These are phyloP conservation scores for Boleophthalmus pectinirostris DNA, from an alignment of 2,113 vertebrate genomes.

Conservation along the genomic window DNA sequence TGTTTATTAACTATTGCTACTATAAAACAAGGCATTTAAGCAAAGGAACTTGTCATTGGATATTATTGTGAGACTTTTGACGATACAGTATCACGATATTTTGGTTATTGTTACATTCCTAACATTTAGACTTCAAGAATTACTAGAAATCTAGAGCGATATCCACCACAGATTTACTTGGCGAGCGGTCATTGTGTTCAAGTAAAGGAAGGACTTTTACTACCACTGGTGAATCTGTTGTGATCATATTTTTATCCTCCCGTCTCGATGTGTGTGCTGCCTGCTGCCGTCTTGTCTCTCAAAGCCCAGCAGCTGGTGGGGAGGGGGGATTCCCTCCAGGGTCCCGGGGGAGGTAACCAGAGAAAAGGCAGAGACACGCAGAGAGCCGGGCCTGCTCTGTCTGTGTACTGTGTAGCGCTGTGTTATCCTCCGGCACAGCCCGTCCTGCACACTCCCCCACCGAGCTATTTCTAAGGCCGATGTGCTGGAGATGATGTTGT, in stretches of 20 bases:
- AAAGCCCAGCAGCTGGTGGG: slow-evolving; percentile 55
- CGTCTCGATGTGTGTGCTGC: not conserved
- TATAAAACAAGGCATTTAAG: no score
- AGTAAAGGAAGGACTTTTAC: not conserved
- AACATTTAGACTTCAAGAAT: no score
- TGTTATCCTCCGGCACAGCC: not conserved
- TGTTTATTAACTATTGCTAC: no score
- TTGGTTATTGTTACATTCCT: no score
- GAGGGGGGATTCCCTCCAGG: slow-evolving; percentile 48
- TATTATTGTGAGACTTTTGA: no score
- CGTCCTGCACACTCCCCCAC: not conserved
- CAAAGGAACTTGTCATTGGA: no score
- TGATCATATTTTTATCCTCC: slow-evolving; percentile 12
- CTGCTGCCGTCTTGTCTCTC: slow-evolving; percentile 32
- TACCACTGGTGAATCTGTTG: not conserved
- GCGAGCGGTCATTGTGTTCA: not conserved
- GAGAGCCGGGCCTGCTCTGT: slow-evolving; percentile 20
- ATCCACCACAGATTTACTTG: not conserved
- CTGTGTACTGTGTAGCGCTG: not conserved
- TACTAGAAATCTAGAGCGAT: no score
- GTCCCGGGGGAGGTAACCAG: slow-evolving; percentile 63
- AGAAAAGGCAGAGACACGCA: slow-evolving; percentile 29
- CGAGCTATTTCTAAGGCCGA: not conserved
- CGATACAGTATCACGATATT: no score
- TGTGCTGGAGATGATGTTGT: slow-evolving; percentile 11